phyloP scores from a whole-genome alignment of 2,113 vertebrate species.

The Chamaea fasciata region DNA sequence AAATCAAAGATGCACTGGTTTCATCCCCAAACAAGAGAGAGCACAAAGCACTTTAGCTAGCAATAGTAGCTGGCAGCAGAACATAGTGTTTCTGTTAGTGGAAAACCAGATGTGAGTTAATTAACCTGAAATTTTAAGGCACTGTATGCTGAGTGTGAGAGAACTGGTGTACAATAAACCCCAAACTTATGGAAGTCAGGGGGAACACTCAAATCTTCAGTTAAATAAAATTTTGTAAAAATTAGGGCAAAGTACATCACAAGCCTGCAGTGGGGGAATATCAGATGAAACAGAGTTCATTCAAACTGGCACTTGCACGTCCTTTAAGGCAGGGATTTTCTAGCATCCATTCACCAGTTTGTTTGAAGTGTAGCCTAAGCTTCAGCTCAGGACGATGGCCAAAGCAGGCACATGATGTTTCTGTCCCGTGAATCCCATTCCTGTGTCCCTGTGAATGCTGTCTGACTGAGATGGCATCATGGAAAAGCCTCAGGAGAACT shows the following conservation, averaged over 20 bases:
- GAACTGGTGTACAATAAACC: background rate
- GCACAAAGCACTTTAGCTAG: background rate
- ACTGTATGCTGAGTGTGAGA: background rate
- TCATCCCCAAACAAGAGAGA: conserved; percentile 8
- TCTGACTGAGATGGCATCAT: background rate
- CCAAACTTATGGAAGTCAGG: background rate
- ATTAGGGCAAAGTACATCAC: background rate
- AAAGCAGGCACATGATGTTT: background rate
- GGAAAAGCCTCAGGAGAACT: background rate
- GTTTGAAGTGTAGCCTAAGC: background rate
- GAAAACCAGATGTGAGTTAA: conserved; percentile 46
- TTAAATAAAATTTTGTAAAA: background rate
- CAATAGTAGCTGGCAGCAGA: background rate
- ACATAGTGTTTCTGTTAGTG: background rate
- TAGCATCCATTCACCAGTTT: background rate
- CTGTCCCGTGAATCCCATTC: background rate
- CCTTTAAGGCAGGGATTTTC: background rate
- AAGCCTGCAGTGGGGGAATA: background rate
- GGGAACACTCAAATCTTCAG: background rate
- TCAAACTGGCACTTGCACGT: background rate
- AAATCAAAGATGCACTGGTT: conserved; percentile 27
- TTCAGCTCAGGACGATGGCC: background rate
- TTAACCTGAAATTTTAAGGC: background rate
- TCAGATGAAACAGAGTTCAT: background rate
- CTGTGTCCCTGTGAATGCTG: background rate